Conservation (phyloP, 2,797 vertebrate genomes). For the Notoglanidium macrostoma region DNA sequence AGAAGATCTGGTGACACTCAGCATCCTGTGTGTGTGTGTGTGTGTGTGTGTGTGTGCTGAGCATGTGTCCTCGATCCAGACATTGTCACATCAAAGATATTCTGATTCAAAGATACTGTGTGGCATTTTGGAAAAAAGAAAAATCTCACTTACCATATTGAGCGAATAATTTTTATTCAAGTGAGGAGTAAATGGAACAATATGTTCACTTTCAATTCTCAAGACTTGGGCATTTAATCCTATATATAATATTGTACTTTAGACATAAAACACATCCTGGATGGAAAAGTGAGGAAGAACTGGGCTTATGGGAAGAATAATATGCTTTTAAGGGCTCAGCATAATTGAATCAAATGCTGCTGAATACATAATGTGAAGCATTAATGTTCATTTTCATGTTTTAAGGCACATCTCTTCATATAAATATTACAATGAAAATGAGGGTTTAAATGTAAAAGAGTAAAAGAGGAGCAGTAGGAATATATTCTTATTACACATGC, state of each 20-base stretch:
- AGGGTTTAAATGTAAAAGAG: constrained; percentile 63
- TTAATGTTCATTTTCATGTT: constrained; percentile 68
- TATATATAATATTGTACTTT: constrained; percentile 21
- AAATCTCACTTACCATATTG: constrained; percentile 11
- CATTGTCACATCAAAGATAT: constrained; percentile 1
- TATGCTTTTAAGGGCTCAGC: constrained; percentile 75
- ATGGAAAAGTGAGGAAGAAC: constrained; percentile 64
- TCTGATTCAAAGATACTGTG: background rate
- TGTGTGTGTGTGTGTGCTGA: background rate
- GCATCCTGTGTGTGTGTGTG: constrained; percentile 44
- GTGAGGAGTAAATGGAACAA: constrained; percentile 17
- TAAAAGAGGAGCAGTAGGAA: constrained; percentile 47
- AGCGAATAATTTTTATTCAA: constrained; percentile 14
- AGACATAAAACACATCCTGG: constrained; percentile 52
- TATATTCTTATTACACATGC: constrained; percentile 68
- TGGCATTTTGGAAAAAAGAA: constrained; percentile 1
- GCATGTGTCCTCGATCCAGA: constrained; percentile 28
- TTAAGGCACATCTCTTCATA: constrained; percentile 59
- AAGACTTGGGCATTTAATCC: too few relatives aligned
- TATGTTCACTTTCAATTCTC: background rate
- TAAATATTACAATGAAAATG: constrained; percentile 72
- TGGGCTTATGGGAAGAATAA: constrained; percentile 63
- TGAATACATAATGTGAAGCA: constrained; percentile 66
- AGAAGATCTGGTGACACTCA: constrained; percentile 74
- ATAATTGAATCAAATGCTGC: constrained; percentile 77